phyloP scores from a whole-genome alignment of 2,113 vertebrate genomes.

The Halichoerus grypus region DNA sequence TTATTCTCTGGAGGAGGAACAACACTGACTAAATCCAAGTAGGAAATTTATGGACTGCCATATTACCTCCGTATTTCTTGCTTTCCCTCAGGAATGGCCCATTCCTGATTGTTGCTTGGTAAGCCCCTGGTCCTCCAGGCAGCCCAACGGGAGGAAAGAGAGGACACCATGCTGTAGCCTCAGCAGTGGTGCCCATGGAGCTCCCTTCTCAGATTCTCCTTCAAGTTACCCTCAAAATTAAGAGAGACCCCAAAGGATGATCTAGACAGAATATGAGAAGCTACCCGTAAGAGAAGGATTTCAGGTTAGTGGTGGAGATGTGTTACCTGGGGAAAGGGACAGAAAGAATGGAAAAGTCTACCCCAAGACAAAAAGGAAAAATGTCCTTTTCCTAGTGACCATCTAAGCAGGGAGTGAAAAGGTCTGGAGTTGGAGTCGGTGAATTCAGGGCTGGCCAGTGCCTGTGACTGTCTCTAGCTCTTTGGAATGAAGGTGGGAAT shows the following conservation, averaged over 20 bases:
- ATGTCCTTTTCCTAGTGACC: not conserved
- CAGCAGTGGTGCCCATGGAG: not conserved
- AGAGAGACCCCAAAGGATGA: not conserved
- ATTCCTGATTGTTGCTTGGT: not conserved
- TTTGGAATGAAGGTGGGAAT: not conserved
- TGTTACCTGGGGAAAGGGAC: not conserved
- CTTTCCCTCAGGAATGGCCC: not conserved
- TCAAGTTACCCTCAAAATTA: not conserved
- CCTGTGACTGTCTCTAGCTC: not conserved
- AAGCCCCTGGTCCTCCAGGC: not conserved
- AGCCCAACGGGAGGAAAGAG: too few species aligned
- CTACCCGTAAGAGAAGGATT: not conserved
- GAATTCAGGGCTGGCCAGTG: not conserved
- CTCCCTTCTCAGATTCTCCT: not conserved
- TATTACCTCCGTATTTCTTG: not conserved
- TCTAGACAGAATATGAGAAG: not conserved
- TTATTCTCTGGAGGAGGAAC: constrained; percentile 67
- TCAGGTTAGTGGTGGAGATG: not conserved
- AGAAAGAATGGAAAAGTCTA: not conserved
- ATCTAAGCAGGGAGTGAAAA: not conserved
- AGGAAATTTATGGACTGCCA: not conserved
- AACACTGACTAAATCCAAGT: constrained; percentile 64
- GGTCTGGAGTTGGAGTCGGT: not conserved
- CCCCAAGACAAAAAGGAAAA: not conserved
- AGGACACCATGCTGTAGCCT: not conserved